Evolutionary conservation across 1,140 invertebrate genomes (phyloP).

Genomic region (Gryllus bimaculatus): DNA sequence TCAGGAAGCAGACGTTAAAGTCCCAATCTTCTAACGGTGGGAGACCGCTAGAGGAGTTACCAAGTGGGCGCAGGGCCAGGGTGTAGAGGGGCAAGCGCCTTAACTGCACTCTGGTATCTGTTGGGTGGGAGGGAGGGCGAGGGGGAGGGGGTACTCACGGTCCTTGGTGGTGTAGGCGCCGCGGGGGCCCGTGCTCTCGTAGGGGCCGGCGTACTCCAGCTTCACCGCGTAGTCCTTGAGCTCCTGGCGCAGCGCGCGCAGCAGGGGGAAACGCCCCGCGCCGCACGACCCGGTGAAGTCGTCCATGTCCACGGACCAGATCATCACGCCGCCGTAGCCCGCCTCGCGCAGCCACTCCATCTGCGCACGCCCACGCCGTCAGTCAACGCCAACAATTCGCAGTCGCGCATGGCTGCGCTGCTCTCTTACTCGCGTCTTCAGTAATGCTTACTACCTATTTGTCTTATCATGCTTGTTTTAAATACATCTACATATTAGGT

Average conservation of each 20-base stretch:
- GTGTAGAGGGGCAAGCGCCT: too few relatives aligned
- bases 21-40: too few relatives aligned
- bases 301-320: conserved; percentile 95
- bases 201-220: conserved; percentile 79
- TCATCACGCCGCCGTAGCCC: conserved; percentile 92
- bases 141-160: conserved; percentile 50
- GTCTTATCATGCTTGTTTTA: too few relatives aligned
- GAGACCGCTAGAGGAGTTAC: too few relatives aligned
- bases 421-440: too few relatives aligned
- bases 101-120: too few relatives aligned
- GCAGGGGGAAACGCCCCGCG: conserved; percentile 81
- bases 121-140: too few relatives aligned
- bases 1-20: too few relatives aligned
- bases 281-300: conserved; percentile 86
- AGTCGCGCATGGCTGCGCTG: too few relatives aligned
- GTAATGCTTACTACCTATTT: too few relatives aligned
- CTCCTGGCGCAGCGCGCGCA: conserved; percentile 79
- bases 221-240: conserved; percentile 72
- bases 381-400: neutral
- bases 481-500: too few relatives aligned
- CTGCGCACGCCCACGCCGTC: conserved; percentile 38
- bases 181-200: conserved; percentile 57
- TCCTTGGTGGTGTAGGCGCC: conserved; percentile 77
- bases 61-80: too few relatives aligned
- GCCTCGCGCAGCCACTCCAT: conserved; percentile 89